phyloP scores from a whole-genome alignment of 2,888 invertebrate species.

The Barypeithes pellucidus region DNA sequence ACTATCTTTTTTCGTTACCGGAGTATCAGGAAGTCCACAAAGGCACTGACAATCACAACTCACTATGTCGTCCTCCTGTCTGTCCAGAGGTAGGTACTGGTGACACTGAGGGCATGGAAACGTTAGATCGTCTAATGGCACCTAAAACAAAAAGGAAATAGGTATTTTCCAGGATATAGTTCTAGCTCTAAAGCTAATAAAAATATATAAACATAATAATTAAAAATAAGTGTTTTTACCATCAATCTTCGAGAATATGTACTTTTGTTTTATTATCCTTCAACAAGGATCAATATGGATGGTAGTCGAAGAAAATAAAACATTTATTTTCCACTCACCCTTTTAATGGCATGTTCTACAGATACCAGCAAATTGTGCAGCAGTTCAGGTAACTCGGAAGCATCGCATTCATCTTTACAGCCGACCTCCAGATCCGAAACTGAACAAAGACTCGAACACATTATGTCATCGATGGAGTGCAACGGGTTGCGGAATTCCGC shows the following conservation, averaged over 20 bases:
- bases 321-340: constrained; percentile 70
- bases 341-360: constrained; percentile 80
- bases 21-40: constrained; percentile 63
- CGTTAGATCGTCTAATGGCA: constrained; percentile 75
- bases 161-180: too few relatives aligned
- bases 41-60: constrained; percentile 69
- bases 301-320: too few relatives aligned
- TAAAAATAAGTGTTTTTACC: too few relatives aligned
- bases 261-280: too few relatives aligned
- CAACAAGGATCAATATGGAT: too few relatives aligned
- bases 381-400: constrained; percentile 76
- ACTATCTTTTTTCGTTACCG: constrained; percentile 68
- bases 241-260: too few relatives aligned
- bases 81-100: constrained; percentile 69
- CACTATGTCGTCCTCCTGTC: constrained; percentile 63
- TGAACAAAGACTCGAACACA: constrained; percentile 66
- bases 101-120: constrained; percentile 75
- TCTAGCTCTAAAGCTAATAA: too few relatives aligned
- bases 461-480: constrained; percentile 65
- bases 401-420: constrained; percentile 66
- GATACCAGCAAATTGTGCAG: constrained; percentile 79
- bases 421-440: constrained; percentile 66
- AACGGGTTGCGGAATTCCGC: constrained; percentile 65
- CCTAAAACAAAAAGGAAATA: constrained; percentile 36
- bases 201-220: too few relatives aligned